Percentiles rank a stretch among this genome's conserved stretches.
These are phyloP conservation scores for Protodeltote pygarga DNA, from an alignment of 2,888 invertebrate species.

Conservation along the genomic window DNA sequence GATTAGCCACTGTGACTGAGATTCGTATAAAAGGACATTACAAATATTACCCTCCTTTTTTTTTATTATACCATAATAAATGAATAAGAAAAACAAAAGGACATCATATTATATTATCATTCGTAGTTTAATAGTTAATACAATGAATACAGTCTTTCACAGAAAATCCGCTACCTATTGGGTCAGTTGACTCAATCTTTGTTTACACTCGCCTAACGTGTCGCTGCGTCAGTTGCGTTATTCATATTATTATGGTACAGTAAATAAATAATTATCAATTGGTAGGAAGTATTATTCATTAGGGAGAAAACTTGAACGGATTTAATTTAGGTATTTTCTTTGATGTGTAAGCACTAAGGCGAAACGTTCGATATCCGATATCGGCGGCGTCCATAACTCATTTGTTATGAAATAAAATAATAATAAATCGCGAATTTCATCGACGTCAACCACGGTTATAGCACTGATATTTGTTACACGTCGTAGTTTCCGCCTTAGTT, in stretches of 20 bases:
- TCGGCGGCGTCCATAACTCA: no score
- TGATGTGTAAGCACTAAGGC: no score
- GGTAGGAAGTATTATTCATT: conserved; percentile 1
- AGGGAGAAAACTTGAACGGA: conserved; percentile 2
- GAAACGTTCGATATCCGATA: no score
- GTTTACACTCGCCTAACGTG: conserved; percentile 56
- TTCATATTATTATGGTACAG: conserved; percentile 68
- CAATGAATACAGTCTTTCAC: conserved; percentile 48
- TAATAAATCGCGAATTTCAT: no score
- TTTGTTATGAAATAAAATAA: no score
- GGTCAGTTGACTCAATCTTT: conserved; percentile 67
- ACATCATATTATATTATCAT: conserved; percentile 39
- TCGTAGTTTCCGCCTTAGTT: no score
- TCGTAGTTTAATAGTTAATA: conserved; percentile 42
- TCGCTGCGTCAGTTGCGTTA: conserved; percentile 46
- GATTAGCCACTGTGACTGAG: no score
- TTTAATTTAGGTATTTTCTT: no score
- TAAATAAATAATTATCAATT: conserved; percentile 66
- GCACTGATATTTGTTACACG: no score
- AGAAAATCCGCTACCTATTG: conserved; percentile 49
- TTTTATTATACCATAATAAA: conserved; percentile 20
- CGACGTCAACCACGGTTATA: no score
- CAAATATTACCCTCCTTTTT: no score
- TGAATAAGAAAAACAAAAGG: conserved; percentile 28
- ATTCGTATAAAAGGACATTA: no score